These are phyloP conservation scores for Microdon myrmicae DNA, from an alignment of 2,888 invertebrate genomes.

Conservation along the genomic window DNA sequence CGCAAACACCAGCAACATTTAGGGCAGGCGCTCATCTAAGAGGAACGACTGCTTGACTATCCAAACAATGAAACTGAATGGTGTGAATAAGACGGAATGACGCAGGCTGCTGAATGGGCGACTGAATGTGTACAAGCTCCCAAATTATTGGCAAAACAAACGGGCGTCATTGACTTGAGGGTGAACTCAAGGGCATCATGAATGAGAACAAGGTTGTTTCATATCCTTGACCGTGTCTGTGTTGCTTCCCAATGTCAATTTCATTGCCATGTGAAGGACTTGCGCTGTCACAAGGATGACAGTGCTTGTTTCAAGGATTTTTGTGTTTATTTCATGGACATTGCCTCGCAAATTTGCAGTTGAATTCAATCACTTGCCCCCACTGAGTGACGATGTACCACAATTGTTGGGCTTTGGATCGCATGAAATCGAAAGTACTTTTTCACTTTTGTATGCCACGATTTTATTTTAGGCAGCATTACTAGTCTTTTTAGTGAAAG, in stretches of 20 bases:
- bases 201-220: constrained; percentile 47
- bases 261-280: constrained; percentile 63
- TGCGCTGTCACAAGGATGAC: no score
- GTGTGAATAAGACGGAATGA: no score
- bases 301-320: constrained; percentile 63
- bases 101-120: no score
- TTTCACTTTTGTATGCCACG: constrained; percentile 24
- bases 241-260: constrained; percentile 44
- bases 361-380: constrained; percentile 24
- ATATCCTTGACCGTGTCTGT: constrained; percentile 61
- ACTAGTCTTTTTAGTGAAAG: constrained; percentile 15
- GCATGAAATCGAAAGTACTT: constrained; percentile 4
- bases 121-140: no score
- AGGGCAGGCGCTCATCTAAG: constrained; percentile 60
- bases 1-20: constrained; percentile 66
- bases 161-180: no score
- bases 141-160: no score
- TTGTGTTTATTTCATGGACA: constrained; percentile 51
- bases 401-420: not conserved
- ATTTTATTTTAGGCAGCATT: constrained; percentile 29
- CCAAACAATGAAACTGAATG: constrained; percentile 16
- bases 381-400: not conserved
- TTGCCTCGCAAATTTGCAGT: constrained; percentile 15
- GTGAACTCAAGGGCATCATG: constrained; percentile 27
- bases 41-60: not conserved